Evolutionary conservation across 2,888 invertebrate species (phyloP).

Genomic region (Idaea aversata): DNA sequence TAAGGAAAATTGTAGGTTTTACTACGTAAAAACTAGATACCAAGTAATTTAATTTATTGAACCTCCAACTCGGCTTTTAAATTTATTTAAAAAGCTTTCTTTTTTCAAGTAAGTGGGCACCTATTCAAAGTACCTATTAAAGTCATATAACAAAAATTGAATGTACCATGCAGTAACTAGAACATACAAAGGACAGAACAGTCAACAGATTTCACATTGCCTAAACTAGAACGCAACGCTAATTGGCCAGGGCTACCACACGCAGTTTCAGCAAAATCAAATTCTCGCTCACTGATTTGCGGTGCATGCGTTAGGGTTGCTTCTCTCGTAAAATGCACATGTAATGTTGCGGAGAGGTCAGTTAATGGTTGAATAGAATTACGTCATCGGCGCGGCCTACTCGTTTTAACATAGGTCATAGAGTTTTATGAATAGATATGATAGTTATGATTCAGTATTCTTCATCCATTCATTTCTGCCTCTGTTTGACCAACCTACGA

Average conservation of each 20-base stretch:
- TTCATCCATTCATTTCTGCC: too few relatives aligned
- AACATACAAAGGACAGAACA: not conserved
- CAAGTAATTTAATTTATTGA: too few relatives aligned
- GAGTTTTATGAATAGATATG: not conserved
- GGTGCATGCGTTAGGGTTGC: constrained; percentile 4
- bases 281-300: constrained; percentile 11
- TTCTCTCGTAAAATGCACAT: constrained; percentile 3
- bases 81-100: too few relatives aligned
- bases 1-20: not conserved
- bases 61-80: too few relatives aligned
- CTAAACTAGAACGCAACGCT: constrained; percentile 8
- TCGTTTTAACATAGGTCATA: not conserved
- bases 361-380: not conserved
- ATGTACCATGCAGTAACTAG: not conserved
- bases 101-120: too few relatives aligned
- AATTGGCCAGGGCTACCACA: constrained; percentile 14
- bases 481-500: too few relatives aligned
- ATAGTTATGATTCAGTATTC: too few relatives aligned
- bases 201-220: not conserved
- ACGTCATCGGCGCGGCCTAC: not conserved
- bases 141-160: too few relatives aligned
- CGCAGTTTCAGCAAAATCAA: constrained; percentile 11
- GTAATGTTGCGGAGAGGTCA: not conserved
- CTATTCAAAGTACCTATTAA: too few relatives aligned
- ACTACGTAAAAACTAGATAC: too few relatives aligned